Conservation (phyloP, 2,888 invertebrate species). For the Falcaria lacertinaria region DNA sequence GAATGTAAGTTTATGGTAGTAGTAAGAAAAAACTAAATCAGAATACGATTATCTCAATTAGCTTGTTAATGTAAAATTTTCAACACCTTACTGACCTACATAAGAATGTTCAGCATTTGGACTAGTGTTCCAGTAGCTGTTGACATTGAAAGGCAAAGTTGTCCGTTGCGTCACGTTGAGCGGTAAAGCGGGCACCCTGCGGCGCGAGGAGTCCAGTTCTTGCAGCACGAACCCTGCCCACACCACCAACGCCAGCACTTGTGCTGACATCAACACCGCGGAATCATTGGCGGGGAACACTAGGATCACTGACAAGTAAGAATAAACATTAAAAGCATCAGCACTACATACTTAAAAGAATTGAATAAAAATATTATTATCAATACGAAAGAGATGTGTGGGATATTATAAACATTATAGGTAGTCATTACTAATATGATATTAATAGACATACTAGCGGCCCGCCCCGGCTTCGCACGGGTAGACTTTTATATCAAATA, state of each 20-base stretch:
- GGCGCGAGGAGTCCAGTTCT: slow-evolving; percentile 49
- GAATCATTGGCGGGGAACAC: slow-evolving; percentile 67
- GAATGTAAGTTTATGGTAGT: no score
- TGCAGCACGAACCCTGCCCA: slow-evolving; percentile 68
- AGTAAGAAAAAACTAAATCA: no score
- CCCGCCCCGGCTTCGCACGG: no score
- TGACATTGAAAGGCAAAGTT: slow-evolving; percentile 46
- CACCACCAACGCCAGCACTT: slow-evolving; percentile 49
- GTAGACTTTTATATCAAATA: no score
- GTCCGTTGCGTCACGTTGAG: slow-evolving; percentile 45
- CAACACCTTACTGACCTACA: slow-evolving; percentile 59
- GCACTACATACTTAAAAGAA: no score
- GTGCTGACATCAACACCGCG: slow-evolving; percentile 51
- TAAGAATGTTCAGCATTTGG: slow-evolving; percentile 63
- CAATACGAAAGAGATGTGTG: no score
- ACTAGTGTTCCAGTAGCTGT: slow-evolving; percentile 63
- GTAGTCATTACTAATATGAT: no score
- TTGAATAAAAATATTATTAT: no score
- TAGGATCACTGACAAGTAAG: slow-evolving; percentile 50
- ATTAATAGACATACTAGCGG: no score
- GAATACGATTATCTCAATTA: neutral
- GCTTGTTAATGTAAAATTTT: no score
- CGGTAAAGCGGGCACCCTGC: slow-evolving; percentile 59
- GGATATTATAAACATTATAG: no score
- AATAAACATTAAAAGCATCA: neutral